phyloP scores from a whole-genome alignment of 92 coral and sea anemone genomes.

The Parazoanthus swiftii region DNA sequence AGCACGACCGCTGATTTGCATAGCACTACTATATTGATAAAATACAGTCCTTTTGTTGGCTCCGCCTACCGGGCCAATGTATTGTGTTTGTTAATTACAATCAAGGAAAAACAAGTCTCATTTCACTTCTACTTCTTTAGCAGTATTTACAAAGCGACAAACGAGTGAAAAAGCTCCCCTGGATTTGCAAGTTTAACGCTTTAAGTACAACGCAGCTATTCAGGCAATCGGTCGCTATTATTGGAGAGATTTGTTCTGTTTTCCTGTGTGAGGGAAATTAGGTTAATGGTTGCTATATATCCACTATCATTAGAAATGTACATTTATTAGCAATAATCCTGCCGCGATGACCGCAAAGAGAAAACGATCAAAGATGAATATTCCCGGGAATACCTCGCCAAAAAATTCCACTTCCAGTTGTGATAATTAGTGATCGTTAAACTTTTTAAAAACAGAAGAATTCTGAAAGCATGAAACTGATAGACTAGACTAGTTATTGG shows the following conservation, averaged over 20 bases:
- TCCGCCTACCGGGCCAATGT: constrained; percentile 53
- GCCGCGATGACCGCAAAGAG: constrained; percentile 40
- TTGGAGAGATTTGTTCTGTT: background rate
- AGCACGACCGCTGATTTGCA: constrained; percentile 32
- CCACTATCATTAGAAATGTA: constrained; percentile 38
- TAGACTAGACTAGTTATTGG: background rate
- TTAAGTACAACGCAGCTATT: constrained; percentile 31
- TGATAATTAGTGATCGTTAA: background rate
- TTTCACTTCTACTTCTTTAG: constrained; percentile 38
- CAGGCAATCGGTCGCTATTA: constrained; percentile 19
- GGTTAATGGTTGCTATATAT: background rate
- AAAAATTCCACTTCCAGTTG: constrained; percentile 3
- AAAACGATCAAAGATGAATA: constrained; percentile 7
- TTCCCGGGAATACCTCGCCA: background rate
- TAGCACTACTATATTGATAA: constrained; percentile 29
- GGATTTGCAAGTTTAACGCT: constrained; percentile 42
- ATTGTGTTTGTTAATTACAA: constrained; percentile 59
- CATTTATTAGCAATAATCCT: constrained; percentile 35
- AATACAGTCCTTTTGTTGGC: constrained; percentile 41
- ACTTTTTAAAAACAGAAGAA: background rate
- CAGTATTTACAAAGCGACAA: constrained; percentile 36
- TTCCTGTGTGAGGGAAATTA: background rate
- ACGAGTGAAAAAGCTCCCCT: constrained; percentile 37
- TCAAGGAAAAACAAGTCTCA: constrained; percentile 23
- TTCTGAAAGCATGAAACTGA: constrained; percentile 6